Conservation (phyloP, 2,113 vertebrate species). For the Puffinus mauretanicus region DNA sequence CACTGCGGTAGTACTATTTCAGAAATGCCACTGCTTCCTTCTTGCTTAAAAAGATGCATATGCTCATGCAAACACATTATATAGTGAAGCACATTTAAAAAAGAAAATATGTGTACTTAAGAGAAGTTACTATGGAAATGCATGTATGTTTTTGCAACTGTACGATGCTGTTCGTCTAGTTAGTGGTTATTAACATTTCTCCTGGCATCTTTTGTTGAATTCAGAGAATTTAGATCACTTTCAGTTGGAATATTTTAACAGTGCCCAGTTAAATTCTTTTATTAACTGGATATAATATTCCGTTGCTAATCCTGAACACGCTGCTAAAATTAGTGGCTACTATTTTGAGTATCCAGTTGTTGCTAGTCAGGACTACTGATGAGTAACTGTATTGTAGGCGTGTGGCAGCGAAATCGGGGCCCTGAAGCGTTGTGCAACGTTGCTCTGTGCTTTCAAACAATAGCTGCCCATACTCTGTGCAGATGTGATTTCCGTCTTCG, state of each 20-base stretch:
- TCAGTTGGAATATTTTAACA: background rate
- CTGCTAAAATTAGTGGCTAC: background rate
- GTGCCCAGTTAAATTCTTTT: background rate
- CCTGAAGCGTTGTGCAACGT: background rate
- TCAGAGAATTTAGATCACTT: background rate
- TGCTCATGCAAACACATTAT: background rate
- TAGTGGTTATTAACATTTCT: background rate
- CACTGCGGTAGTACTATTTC: background rate
- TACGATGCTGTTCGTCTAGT: background rate
- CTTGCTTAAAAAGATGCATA: background rate
- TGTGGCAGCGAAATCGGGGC: background rate
- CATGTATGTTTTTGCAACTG: background rate
- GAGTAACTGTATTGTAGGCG: background rate
- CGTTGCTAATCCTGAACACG: background rate
- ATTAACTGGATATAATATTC: background rate
- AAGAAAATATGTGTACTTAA: background rate
- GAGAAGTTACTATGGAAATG: background rate
- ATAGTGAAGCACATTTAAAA: background rate
- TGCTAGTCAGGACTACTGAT: background rate
- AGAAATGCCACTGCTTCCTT: background rate
- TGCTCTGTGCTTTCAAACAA: background rate
- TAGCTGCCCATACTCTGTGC: background rate
- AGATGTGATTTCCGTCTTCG: background rate
- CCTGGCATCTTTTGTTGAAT: background rate
- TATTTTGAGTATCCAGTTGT: background rate